Evolutionary conservation across 2,888 invertebrate genomes (phyloP).

Genomic region (Agrilus cyanescens): DNA sequence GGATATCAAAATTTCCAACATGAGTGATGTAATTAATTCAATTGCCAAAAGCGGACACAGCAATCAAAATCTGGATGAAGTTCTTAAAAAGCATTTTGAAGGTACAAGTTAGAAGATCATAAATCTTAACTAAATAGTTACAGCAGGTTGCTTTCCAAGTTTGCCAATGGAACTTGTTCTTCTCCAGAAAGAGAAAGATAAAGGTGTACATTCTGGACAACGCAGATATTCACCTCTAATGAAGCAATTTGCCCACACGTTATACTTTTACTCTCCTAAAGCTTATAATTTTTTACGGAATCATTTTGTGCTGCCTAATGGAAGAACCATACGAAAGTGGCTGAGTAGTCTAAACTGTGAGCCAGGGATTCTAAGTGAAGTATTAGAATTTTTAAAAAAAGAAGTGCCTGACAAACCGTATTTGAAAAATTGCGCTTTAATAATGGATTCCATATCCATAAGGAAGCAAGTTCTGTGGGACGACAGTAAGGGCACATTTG

Average conservation of each 20-base stretch:
- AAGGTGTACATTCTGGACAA: neutral
- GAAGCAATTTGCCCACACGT: conserved; percentile 8
- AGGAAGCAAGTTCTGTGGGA: conserved; percentile 8
- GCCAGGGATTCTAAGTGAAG: conserved; percentile 2
- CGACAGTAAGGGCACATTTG: conserved; percentile 3
- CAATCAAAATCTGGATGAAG: conserved; percentile 5
- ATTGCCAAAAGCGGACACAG: conserved; percentile 3
- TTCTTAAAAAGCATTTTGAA: conserved; percentile 6
- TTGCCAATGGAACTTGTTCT: no score
- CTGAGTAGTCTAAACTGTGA: neutral
- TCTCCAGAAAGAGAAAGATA: neutral
- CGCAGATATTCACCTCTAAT: conserved; percentile 3
- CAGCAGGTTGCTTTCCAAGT: no score
- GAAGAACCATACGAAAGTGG: conserved; percentile 1
- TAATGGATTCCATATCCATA: conserved; percentile 6
- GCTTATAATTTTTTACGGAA: conserved; percentile 4
- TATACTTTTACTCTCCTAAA: conserved; percentile 8
- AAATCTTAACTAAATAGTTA: neutral
- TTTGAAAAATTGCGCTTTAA: conserved; percentile 4
- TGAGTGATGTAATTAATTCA: conserved; percentile 5
- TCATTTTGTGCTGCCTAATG: conserved; percentile 3
- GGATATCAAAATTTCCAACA: conserved; percentile 4
- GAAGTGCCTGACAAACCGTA: neutral
- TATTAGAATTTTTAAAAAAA: conserved; percentile 4
- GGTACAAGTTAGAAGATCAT: neutral